A percentile compares a stretch with the other conserved stretches of the same genome.
Conservation (phyloP, 2,113 vertebrate species). For the Sitta europaea region DNA sequence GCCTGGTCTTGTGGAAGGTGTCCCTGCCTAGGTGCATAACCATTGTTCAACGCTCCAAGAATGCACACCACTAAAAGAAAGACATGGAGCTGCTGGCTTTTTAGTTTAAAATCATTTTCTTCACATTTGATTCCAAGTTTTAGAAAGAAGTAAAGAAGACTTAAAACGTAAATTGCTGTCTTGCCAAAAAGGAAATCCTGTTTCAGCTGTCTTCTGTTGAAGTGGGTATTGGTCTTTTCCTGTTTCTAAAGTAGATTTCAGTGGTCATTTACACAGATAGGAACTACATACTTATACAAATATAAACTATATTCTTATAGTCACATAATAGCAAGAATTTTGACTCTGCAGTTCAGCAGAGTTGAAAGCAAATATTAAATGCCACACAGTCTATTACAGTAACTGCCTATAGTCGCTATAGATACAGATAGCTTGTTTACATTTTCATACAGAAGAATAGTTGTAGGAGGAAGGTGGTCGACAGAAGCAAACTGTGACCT, state of each 20-base stretch:
- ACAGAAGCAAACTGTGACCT: not conserved
- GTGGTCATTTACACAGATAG: not conserved
- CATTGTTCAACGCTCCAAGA: not conserved
- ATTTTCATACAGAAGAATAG: not conserved
- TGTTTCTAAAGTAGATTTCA: not conserved
- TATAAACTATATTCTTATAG: not conserved
- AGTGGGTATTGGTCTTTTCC: not conserved
- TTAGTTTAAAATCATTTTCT: not conserved
- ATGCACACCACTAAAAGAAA: not conserved
- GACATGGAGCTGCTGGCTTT: not conserved
- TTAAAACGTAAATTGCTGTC: not conserved
- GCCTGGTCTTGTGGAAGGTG: rapidly evolving
- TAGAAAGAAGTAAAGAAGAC: not conserved
- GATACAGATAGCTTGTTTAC: not conserved
- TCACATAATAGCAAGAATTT: not conserved
- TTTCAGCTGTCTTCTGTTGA: not conserved
- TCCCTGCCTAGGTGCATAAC: not conserved
- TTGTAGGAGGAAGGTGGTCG: not conserved
- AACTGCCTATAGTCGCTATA: not conserved
- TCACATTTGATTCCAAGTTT: not conserved
- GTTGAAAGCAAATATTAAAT: not conserved
- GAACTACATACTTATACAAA: not conserved
- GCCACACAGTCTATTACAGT: not conserved
- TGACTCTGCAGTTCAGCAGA: not conserved
- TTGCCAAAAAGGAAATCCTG: not conserved